A percentile compares a stretch with the other conserved stretches of the same genome.
Evolutionary conservation across 2,113 vertebrate species (phyloP).

Genomic region (Entelurus aequoreus): DNA sequence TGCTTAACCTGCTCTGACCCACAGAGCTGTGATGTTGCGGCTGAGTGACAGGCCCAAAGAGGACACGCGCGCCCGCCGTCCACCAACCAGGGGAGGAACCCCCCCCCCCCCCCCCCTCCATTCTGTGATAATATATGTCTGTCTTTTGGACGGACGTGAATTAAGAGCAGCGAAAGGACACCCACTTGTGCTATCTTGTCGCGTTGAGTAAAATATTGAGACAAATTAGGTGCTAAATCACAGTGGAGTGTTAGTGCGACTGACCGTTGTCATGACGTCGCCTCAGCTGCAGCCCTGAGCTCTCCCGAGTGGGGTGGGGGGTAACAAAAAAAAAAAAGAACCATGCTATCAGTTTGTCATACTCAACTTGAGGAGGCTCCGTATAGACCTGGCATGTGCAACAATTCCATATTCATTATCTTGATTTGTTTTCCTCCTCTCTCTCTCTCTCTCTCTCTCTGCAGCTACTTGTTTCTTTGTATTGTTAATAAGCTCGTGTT

Average conservation of each 20-base stretch:
- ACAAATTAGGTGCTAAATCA: conserved; percentile 66
- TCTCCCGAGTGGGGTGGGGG: conserved; percentile 29
- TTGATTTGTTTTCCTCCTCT: background rate
- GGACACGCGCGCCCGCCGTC: conserved; percentile 29
- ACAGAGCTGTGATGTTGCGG: conserved; percentile 46
- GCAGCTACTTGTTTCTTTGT: conserved; percentile 14
- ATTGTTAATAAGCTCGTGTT: conserved; percentile 9
- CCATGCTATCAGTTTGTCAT: conserved; percentile 50
- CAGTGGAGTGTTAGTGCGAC: conserved; percentile 48
- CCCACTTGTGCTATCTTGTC: conserved; percentile 56
- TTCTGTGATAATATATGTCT: conserved; percentile 41
- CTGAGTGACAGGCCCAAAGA: conserved; percentile 61
- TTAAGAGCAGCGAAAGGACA: conserved; percentile 47
- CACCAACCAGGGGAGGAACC: conserved; percentile 46
- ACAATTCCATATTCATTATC: conserved; percentile 13
- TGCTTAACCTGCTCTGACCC: conserved; percentile 69
- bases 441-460: background rate
- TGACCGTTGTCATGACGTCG: conserved; percentile 49
- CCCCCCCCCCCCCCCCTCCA: conserved; percentile 35
- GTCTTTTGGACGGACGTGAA: conserved; percentile 42
- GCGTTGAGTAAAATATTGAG: conserved; percentile 60
- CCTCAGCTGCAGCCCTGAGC: conserved; percentile 47
- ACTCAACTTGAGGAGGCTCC: conserved; percentile 42
- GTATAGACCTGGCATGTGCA: conserved; percentile 22
- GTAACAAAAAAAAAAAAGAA: conserved; percentile 3